Conservation (phyloP, 2,888 invertebrate species). For the Carabus problematicus region DNA sequence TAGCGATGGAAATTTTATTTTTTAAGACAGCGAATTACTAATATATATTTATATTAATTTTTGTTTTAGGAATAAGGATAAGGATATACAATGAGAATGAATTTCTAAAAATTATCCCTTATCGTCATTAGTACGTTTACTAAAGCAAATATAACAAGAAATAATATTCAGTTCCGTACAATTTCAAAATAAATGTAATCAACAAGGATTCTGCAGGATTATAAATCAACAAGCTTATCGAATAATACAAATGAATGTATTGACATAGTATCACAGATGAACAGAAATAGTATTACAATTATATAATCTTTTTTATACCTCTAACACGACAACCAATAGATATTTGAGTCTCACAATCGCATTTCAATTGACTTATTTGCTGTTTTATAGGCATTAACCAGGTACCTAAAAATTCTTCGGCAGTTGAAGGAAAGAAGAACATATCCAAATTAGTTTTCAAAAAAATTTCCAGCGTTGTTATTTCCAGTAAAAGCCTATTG, state of each 20-base stretch:
- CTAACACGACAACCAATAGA: slow-evolving; percentile 58
- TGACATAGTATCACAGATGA: slow-evolving; percentile 34
- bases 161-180: too few species aligned
- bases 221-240: not conserved
- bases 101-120: too few species aligned
- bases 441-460: slow-evolving; percentile 62
- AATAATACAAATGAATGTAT: slow-evolving; percentile 12
- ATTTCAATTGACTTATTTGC: slow-evolving; percentile 61
- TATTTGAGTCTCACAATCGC: slow-evolving; percentile 63
- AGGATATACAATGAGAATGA: too few species aligned
- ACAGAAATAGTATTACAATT: slow-evolving; percentile 29
- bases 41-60: too few species aligned
- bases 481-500: slow-evolving; percentile 62
- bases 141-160: too few species aligned
- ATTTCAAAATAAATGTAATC: too few species aligned
- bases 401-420: slow-evolving; percentile 69
- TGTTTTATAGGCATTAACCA: slow-evolving; percentile 63
- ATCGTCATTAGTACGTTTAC: too few species aligned
- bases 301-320: slow-evolving; percentile 53
- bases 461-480: slow-evolving; percentile 63
- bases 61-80: too few species aligned
- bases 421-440: slow-evolving; percentile 65
- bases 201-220: too few species aligned
- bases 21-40: too few species aligned
- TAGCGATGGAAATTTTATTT: too few species aligned